These are phyloP conservation scores for Nymphalis c-album DNA, from an alignment of 2,888 invertebrate genomes.

Conservation along the genomic window DNA sequence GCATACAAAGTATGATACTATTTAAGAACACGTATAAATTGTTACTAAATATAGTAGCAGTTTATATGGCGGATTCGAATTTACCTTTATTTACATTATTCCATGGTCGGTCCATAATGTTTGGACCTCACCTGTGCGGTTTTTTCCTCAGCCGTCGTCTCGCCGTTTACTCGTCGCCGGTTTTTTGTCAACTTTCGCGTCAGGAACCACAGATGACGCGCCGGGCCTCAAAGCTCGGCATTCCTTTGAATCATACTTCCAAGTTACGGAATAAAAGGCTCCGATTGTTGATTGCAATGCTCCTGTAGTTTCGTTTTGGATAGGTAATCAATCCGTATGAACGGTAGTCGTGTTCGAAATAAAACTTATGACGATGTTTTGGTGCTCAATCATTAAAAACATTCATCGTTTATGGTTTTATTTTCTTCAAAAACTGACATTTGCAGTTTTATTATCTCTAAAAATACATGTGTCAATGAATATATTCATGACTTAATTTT, in stretches of 20 bases:
- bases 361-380: too few species aligned
- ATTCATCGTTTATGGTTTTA: too few species aligned
- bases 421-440: too few species aligned
- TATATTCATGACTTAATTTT: too few species aligned
- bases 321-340: too few species aligned
- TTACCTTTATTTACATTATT: constrained; percentile 35
- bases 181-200: constrained; percentile 74
- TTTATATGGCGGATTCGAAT: constrained; percentile 11
- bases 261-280: background rate
- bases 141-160: constrained; percentile 50
- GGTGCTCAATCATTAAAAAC: too few species aligned
- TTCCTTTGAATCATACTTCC: constrained; percentile 53
- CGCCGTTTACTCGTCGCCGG: constrained; percentile 57
- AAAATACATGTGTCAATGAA: too few species aligned
- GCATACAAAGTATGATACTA: background rate
- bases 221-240: constrained; percentile 41
- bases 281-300: background rate
- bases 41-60: constrained; percentile 8
- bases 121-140: constrained; percentile 55
- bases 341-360: too few species aligned
- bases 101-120: constrained; percentile 35
- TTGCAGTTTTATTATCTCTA: too few species aligned
- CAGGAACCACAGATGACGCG: constrained; percentile 45
- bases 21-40: constrained; percentile 22
- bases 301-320: too few species aligned